A percentile compares a stretch with the other conserved stretches of the same genome.
Conservation (phyloP, 2,797 vertebrate genomes). For the Molossus molossus region DNA sequence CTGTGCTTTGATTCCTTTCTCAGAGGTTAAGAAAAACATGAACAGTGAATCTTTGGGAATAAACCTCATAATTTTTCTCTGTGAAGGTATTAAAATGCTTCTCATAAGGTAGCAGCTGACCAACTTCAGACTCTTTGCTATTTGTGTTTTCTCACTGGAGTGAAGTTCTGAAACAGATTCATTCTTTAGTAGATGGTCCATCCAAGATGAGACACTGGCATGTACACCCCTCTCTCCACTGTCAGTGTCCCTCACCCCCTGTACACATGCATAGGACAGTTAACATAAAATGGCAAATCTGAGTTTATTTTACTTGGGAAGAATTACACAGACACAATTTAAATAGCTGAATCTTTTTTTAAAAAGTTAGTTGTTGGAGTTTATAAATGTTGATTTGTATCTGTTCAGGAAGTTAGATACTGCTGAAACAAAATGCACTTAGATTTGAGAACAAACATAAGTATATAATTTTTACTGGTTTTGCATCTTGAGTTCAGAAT, state of each 20-base stretch:
- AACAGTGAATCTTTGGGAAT: too few relatives aligned
- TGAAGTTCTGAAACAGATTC: not conserved
- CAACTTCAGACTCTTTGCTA: not conserved
- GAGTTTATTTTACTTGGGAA: conserved; percentile 27
- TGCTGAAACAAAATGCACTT: not conserved
- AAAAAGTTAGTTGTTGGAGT: not conserved
- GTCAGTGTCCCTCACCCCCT: too few relatives aligned
- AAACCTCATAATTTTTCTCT: not conserved
- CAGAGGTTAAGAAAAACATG: not conserved
- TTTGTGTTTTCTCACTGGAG: not conserved
- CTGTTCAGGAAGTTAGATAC: not conserved
- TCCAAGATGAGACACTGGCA: too few relatives aligned
- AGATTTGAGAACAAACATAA: not conserved
- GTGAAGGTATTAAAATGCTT: not conserved
- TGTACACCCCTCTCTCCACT: not conserved
- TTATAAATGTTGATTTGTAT: not conserved
- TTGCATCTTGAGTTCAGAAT: not conserved
- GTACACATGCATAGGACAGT: not conserved
- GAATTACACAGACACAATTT: not conserved
- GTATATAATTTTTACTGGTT: not conserved
- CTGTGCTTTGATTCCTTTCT: not conserved
- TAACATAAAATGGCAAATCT: not conserved
- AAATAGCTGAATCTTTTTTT: not conserved
- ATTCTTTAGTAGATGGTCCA: not conserved
- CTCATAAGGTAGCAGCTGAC: not conserved